Percentiles rank a stretch among this genome's conserved stretches.
phyloP scores from a whole-genome alignment of 2,888 invertebrate species.

The Buathra laborator region DNA sequence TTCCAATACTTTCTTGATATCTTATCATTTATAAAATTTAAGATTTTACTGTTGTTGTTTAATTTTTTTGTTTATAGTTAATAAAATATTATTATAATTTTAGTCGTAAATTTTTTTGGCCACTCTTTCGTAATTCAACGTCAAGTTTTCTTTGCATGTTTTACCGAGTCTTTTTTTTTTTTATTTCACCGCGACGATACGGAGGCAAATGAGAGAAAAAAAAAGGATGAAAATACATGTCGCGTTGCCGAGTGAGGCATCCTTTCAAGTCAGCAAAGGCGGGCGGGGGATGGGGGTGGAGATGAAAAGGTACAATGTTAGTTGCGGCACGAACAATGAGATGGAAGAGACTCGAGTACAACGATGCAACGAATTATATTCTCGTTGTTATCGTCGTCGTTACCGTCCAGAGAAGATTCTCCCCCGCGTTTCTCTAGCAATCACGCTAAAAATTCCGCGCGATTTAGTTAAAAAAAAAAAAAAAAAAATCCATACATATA shows the following conservation, averaged over 20 bases:
- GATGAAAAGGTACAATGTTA: constrained; percentile 48
- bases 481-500: neutral
- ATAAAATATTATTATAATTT: no score
- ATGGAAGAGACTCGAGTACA: constrained; percentile 41
- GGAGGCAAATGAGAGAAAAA: constrained; percentile 40
- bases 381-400: constrained; percentile 16
- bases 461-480: neutral
- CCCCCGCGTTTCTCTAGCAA: neutral
- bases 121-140: no score
- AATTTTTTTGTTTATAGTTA: no score
- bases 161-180: constrained; percentile 20
- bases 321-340: constrained; percentile 46
- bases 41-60: no score
- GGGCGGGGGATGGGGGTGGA: constrained; percentile 1
- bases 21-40: no score
- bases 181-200: constrained; percentile 20
- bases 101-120: no score
- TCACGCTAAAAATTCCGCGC: neutral
- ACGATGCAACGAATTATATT: constrained; percentile 40
- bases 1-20: no score
- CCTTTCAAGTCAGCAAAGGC: constrained; percentile 34
- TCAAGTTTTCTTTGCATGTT: neutral
- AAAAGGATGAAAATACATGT: constrained; percentile 31
- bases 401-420: neutral
- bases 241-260: constrained; percentile 24